Evolutionary conservation across 1,140 invertebrate species (phyloP), one percentile per base, ranked within the genome.

Genomic region (Nymphalis io): DNA sequence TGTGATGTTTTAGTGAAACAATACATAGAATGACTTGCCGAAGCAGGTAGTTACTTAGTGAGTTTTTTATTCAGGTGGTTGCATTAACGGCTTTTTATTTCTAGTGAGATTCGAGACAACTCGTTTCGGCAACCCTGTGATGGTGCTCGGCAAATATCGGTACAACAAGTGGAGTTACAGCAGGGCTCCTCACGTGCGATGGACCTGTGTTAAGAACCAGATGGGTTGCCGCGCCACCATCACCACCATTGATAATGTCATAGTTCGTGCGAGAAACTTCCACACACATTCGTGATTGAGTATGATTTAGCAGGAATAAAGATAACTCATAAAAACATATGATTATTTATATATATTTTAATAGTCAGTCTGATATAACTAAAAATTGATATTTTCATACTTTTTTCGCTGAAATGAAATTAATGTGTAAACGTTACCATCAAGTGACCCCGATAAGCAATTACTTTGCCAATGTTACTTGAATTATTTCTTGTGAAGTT

Each of bases 151-250:
- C 1, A 64, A 72, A 23, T 87, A 85, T 61, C 79, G 88, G 2
- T 91, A 80, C 71, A 89, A 88, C 74, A 78, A 73, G 15, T 87
- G 85, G 86, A 89, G 85, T 53, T 84, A 85, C 73, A 85, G 85
- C 70, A 84, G 77, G 15, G 86, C 81, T 0, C 72, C 75, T 1
- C 78, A 85, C 27, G 70, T 83, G 38, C 72, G 89, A 1, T 91
- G 87, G 87, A 88, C 80, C 15, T 89, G 89, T 59, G 79, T 91
- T 11, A 91, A 91, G 76, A 83, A 85, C 58, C 83, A 87, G 63
- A 75, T 75, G 38, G 88, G 88, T 8, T 91, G 88, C 62, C 75
- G 87, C 8, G 88, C 88, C 0, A 82, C 83, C 6, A 63, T 89
- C 23, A 82, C 80, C 8, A 90, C 88, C 6, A 64, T 88, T 1